Evolutionary conservation across 2,797 vertebrate species (phyloP).

Genomic region (Falco rusticolus): DNA sequence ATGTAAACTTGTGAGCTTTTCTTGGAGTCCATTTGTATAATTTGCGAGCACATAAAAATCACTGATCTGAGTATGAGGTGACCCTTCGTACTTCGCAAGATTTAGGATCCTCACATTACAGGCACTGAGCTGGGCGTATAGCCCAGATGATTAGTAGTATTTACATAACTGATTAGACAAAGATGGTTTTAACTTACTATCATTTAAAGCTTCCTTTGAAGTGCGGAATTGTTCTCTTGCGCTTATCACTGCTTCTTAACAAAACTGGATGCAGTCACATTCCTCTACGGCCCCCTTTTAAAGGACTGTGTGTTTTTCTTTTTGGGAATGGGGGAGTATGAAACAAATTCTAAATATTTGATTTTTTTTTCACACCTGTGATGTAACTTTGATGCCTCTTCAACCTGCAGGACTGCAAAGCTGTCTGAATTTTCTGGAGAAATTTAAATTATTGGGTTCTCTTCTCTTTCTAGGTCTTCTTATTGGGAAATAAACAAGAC

Average conservation of each 20-base stretch:
- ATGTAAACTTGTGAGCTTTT: background rate
- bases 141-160: conserved; percentile 12
- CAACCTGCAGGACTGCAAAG: background rate
- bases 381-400: background rate
- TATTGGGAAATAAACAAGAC: background rate
- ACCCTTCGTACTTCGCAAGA: background rate
- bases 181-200: background rate
- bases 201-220: background rate
- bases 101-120: background rate
- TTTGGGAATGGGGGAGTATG: accelerated
- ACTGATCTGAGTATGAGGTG: background rate
- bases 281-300: background rate
- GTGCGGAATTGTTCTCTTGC: background rate
- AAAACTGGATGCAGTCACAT: background rate
- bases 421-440: background rate
- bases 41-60: background rate
- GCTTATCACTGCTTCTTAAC: background rate
- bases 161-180: conserved; percentile 41
- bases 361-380: background rate
- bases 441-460: background rate
- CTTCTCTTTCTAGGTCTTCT: background rate
- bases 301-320: background rate
- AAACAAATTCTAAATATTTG: background rate
- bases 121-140: background rate
- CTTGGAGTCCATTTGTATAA: background rate